These are phyloP conservation scores for Oreochromis spilurus DNA, from an alignment of 2,113 vertebrate genomes.

Conservation along the genomic window DNA sequence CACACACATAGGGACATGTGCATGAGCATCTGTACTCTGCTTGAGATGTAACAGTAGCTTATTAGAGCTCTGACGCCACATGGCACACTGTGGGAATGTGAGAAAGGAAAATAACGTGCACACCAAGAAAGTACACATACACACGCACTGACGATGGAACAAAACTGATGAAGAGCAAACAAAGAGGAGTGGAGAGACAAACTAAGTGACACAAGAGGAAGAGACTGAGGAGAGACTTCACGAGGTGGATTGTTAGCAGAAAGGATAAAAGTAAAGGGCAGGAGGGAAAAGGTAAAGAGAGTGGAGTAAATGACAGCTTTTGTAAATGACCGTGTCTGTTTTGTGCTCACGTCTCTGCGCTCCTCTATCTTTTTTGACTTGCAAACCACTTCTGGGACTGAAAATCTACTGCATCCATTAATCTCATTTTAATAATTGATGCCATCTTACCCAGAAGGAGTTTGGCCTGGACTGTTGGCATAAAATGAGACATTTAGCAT, in stretches of 20 bases:
- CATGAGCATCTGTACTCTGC: constrained; percentile 15
- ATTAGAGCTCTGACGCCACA: constrained; percentile 8
- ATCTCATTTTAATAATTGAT: constrained; percentile 59
- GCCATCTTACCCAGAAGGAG: constrained; percentile 14
- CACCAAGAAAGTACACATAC: not conserved
- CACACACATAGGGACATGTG: not conserved
- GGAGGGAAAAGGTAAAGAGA: not conserved
- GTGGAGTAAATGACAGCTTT: not conserved
- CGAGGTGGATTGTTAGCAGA: not conserved
- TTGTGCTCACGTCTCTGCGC: not conserved
- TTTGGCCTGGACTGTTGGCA: constrained; percentile 8
- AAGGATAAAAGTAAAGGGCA: not conserved
- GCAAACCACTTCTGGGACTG: constrained; percentile 20
- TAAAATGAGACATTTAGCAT: constrained; percentile 31
- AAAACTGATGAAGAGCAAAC: not conserved
- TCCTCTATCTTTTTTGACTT: constrained; percentile 3
- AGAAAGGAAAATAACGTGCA: not conserved
- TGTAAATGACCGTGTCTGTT: not conserved
- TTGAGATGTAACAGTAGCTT: constrained; percentile 27
- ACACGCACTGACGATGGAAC: not conserved
- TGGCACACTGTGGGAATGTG: not conserved
- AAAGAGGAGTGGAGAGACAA: not conserved
- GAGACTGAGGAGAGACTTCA: not conserved
- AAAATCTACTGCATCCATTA: constrained; percentile 39
- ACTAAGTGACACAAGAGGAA: not conserved